Conservation (phyloP, 2,888 invertebrate genomes). For the Drosophila silvestris region DNA sequence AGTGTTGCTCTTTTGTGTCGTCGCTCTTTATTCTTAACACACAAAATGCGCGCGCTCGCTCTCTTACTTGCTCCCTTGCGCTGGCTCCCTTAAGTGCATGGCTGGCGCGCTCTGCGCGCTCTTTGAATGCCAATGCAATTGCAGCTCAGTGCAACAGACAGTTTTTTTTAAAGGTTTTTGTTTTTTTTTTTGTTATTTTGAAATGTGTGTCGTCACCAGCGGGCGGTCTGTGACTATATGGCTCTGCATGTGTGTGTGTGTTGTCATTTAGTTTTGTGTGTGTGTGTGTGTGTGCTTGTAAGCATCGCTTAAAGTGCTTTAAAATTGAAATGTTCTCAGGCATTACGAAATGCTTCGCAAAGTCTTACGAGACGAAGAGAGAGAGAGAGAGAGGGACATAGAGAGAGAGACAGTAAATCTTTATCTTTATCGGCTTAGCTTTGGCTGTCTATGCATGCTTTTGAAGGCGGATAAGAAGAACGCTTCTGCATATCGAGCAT, state of each 20-base stretch:
- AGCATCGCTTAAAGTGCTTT: constrained; percentile 61
- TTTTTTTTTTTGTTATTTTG: constrained; percentile 45
- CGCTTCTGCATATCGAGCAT: constrained; percentile 16
- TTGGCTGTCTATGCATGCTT: constrained; percentile 37
- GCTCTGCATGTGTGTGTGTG: neutral
- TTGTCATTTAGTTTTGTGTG: constrained; percentile 9
- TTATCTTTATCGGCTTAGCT: constrained; percentile 71
- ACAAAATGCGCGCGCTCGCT: neutral
- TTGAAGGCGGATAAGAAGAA: constrained; percentile 40
- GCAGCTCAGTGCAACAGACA: constrained; percentile 57
- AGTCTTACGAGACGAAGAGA: constrained; percentile 12
- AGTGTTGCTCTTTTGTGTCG: constrained; percentile 44
- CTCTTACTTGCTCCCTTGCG: neutral
- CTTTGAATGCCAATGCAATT: constrained; percentile 33
- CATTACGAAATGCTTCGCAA: constrained; percentile 36
- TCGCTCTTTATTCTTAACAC: constrained; percentile 46
- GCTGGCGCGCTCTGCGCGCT: constrained; percentile 21
- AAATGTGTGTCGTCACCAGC: constrained; percentile 77
- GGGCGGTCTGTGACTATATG: constrained; percentile 22
- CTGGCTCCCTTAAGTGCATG: constrained; percentile 27
- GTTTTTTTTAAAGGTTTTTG: constrained; percentile 8
- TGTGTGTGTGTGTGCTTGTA: neutral
- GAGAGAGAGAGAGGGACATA: neutral
- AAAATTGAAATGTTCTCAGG: constrained; percentile 62
- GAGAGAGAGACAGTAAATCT: constrained; percentile 45